These are phyloP conservation scores for Dendroctonus valens DNA, from an alignment of 1,140 invertebrate species.

Conservation along the genomic window DNA sequence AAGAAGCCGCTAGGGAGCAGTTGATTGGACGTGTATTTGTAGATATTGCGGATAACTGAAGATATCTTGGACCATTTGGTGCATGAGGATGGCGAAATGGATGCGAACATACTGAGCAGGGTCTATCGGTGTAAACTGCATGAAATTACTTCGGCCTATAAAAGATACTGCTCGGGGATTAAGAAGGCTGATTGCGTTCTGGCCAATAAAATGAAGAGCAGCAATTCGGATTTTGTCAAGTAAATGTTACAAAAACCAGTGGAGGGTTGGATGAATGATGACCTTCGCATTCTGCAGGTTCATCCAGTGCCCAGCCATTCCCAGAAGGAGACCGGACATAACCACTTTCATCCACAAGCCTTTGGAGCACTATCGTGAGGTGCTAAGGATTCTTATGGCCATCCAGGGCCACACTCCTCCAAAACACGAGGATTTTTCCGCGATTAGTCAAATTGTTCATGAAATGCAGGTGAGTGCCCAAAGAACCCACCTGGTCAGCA, in stretches of 20 bases:
- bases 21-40: conserved; percentile 36
- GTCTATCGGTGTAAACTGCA: conserved; percentile 71
- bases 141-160: conserved; percentile 70
- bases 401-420: conserved; percentile 51
- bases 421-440: conserved; percentile 52
- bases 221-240: conserved; percentile 45
- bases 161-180: conserved; percentile 76
- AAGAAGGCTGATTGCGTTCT: conserved; percentile 79
- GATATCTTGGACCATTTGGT: conserved; percentile 75
- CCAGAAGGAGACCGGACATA: conserved; percentile 74
- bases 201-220: conserved; percentile 59
- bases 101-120: conserved; percentile 63
- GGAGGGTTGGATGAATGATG: background rate
- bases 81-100: conserved; percentile 68
- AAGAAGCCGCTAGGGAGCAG: background rate
- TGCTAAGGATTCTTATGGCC: conserved; percentile 56
- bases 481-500: conserved; percentile 1
- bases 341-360: conserved; percentile 78
- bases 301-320: conserved; percentile 73
- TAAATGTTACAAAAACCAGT: background rate
- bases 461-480: conserved; percentile 51
- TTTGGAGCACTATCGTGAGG: conserved; percentile 70
- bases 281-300: conserved; percentile 54
- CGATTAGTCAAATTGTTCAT: conserved; percentile 52
- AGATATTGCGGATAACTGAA: conserved; percentile 72